Evolutionary conservation across 2,888 invertebrate genomes (phyloP).

Genomic region (Drosophila fulvimacula): DNA sequence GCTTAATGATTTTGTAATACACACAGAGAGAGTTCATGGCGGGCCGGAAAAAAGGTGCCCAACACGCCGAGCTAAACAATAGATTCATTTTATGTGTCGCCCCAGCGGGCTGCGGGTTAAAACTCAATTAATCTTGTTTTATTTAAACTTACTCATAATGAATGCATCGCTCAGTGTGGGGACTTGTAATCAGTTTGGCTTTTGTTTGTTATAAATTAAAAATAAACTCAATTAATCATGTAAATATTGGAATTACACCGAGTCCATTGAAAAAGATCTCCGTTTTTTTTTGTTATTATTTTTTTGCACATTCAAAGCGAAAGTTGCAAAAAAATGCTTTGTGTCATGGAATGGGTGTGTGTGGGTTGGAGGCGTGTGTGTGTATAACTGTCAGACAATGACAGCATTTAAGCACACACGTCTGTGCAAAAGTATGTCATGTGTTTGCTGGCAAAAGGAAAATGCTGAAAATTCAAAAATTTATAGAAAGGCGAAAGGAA

Average conservation of each 20-base stretch:
- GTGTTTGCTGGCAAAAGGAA: slow-evolving; percentile 38
- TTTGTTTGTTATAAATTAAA: slow-evolving; percentile 73
- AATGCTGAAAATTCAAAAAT: slow-evolving; percentile 66
- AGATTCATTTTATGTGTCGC: slow-evolving; percentile 22
- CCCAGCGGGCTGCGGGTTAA: slow-evolving; percentile 38
- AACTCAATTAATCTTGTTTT: slow-evolving; percentile 75
- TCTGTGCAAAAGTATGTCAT: slow-evolving; percentile 53
- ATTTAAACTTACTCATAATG: slow-evolving; percentile 46
- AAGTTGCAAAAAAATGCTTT: slow-evolving; percentile 26
- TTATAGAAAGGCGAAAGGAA: slow-evolving; percentile 54
- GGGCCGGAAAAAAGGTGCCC: slow-evolving; percentile 12
- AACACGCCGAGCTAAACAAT: slow-evolving; percentile 48
- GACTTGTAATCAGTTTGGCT: slow-evolving; percentile 65
- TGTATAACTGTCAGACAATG: slow-evolving; percentile 53
- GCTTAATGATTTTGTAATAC: slow-evolving; percentile 50
- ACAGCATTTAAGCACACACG: slow-evolving; percentile 62
- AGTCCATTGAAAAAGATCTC: slow-evolving; percentile 7
- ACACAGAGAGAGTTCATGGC: not conserved
- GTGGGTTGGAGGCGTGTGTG: not conserved
- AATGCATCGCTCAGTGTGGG: slow-evolving; percentile 23
- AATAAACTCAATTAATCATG: slow-evolving; percentile 78
- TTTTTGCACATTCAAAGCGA: slow-evolving; percentile 38
- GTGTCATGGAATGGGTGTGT: not conserved
- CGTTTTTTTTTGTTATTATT: not conserved
- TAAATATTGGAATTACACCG: slow-evolving; percentile 62